Evolutionary conservation across 2,888 invertebrate species (phyloP).

Genomic region (Coronaproctus castanopsis): DNA sequence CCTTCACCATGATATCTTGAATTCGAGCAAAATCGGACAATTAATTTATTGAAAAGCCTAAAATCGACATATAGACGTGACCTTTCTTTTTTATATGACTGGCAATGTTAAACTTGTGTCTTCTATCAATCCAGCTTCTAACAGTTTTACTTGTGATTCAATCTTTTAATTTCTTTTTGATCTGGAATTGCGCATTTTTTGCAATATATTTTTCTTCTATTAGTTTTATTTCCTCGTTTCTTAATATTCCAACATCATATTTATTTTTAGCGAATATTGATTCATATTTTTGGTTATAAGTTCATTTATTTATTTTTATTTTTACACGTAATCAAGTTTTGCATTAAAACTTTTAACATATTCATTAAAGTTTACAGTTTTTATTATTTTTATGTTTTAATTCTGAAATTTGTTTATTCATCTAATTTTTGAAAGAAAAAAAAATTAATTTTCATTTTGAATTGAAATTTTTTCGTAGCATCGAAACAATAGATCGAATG

Average conservation of each 20-base stretch:
- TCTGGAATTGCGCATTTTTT: background rate
- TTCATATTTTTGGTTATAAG: background rate
- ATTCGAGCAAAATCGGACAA: background rate
- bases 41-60: background rate
- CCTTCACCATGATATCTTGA: background rate
- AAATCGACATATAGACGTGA: background rate
- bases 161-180: background rate
- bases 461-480: background rate
- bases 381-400: background rate
- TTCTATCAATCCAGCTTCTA: background rate
- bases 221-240: background rate
- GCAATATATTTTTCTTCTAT: background rate
- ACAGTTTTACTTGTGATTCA: background rate
- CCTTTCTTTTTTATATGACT: background rate
- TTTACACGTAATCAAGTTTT: background rate
- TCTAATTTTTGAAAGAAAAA: background rate
- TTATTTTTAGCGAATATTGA: background rate
- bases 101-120: too few species aligned
- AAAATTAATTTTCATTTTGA: background rate
- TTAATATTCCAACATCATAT: background rate
- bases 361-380: background rate
- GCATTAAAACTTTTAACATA: background rate
- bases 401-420: background rate
- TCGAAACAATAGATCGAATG: background rate
- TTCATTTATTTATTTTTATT: background rate